phyloP scores from a whole-genome alignment of 1,140 invertebrate species.

The Portunus trituberculatus region DNA sequence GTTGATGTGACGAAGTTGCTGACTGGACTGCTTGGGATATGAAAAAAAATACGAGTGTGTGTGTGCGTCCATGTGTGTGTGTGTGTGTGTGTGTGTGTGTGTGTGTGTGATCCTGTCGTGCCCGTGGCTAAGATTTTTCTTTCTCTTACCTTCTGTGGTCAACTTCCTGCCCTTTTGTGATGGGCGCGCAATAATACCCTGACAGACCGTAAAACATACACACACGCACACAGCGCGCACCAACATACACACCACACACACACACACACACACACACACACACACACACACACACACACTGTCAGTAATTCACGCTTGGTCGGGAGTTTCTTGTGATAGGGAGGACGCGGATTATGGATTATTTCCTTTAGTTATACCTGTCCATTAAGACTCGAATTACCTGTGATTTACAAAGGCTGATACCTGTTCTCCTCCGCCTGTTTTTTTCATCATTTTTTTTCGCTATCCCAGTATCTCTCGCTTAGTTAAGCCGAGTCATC shows the following conservation, averaged over 20 bases:
- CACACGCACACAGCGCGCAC: not conserved
- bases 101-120: no score
- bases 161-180: constrained; percentile 8
- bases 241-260: not conserved
- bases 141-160: not conserved
- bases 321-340: not conserved
- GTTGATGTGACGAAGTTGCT: not conserved
- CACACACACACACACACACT: not conserved
- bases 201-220: constrained; percentile 2
- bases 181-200: not conserved
- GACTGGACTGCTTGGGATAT: not conserved
- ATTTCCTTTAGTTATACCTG: not conserved
- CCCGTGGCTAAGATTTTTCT: no score
- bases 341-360: not conserved
- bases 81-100: not conserved
- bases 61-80: constrained; percentile 3
- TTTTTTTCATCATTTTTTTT: not conserved
- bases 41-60: not conserved
- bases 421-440: not conserved
- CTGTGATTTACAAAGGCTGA: not conserved
- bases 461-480: not conserved
- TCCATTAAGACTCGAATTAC: not conserved
- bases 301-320: not conserved
- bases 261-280: constrained; percentile 8
- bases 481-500: not conserved